Conservation (phyloP, 2,797 vertebrate species). For the Gobionotothen gibberifrons region DNA sequence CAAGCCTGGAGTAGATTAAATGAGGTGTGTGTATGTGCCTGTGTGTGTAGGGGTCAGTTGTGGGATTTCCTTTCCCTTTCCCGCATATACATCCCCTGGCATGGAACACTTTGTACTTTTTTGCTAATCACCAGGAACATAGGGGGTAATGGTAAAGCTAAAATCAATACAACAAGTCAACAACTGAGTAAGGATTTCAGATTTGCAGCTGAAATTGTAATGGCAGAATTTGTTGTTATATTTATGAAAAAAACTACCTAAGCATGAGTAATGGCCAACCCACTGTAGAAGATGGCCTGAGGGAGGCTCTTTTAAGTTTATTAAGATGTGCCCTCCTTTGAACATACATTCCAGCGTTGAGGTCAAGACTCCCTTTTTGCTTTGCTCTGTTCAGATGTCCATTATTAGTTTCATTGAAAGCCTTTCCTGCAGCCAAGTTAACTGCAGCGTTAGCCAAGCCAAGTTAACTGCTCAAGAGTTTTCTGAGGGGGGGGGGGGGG, state of each 20-base stretch:
- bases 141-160: conserved; percentile 34
- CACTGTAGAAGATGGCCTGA: conserved; percentile 22
- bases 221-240: too few species aligned
- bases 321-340: conserved; percentile 49
- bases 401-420: conserved; percentile 8
- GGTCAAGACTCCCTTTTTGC: conserved; percentile 21
- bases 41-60: conserved; percentile 16
- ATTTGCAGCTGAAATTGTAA: neutral
- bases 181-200: neutral
- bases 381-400: conserved; percentile 22
- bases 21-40: conserved; percentile 16
- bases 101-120: conserved; percentile 64
- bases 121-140: conserved; percentile 35
- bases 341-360: conserved; percentile 46
- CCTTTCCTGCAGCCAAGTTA: conserved; percentile 3
- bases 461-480: neutral
- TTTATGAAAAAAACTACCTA: neutral
- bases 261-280: conserved; percentile 13
- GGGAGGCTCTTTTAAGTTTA: conserved; percentile 48
- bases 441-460: neutral
- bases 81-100: conserved; percentile 52
- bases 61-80: conserved; percentile 61
- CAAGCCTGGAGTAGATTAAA: conserved; percentile 32
- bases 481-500: neutral
- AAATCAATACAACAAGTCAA: neutral